Evolutionary conservation across 1,140 invertebrate species (phyloP).

Genomic region (Drosophila truncata): DNA sequence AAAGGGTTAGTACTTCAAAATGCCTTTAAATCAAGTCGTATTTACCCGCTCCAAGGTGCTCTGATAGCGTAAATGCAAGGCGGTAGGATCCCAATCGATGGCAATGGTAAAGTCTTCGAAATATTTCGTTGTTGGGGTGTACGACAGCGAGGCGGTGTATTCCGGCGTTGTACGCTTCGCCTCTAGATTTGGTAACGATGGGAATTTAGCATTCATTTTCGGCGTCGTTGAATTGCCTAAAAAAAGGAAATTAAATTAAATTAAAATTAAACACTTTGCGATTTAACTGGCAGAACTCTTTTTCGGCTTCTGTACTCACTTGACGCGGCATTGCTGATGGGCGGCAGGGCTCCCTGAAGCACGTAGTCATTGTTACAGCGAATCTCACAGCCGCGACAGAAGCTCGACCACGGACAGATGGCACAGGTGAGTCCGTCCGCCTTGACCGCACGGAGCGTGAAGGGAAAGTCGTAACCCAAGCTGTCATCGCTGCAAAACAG

Average conservation of each 20-base stretch:
- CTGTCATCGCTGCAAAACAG: conserved; percentile 91
- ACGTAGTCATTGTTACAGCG: conserved; percentile 88
- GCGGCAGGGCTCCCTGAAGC: conserved; percentile 71
- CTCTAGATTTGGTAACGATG: conserved; percentile 79
- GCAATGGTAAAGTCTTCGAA: conserved; percentile 83
- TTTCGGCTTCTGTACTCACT: conserved; percentile 50
- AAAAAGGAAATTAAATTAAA: conserved; percentile 3
- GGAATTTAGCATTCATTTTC: conserved; percentile 72
- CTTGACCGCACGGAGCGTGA: conserved; percentile 91
- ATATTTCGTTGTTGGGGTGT: conserved; percentile 71
- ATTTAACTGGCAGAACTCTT: neutral
- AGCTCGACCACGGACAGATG: conserved; percentile 93
- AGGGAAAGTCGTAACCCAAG: conserved; percentile 95
- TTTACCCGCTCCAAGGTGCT: conserved; percentile 91
- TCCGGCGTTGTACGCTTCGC: conserved; percentile 59
- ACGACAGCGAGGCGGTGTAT: conserved; percentile 67
- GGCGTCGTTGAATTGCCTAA: conserved; percentile 68
- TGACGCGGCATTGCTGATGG: conserved; percentile 49
- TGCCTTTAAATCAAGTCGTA: neutral
- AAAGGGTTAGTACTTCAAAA: conserved; percentile 17
- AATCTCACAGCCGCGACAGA: conserved; percentile 94
- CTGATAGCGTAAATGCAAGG: conserved; percentile 95
- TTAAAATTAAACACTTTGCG: no score
- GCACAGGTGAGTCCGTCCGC: conserved; percentile 91
- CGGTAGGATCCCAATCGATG: conserved; percentile 93